Base-by-base conservation (phyloP, 2,888 invertebrate species). In the Cryptocephalus primarius region DNA sequence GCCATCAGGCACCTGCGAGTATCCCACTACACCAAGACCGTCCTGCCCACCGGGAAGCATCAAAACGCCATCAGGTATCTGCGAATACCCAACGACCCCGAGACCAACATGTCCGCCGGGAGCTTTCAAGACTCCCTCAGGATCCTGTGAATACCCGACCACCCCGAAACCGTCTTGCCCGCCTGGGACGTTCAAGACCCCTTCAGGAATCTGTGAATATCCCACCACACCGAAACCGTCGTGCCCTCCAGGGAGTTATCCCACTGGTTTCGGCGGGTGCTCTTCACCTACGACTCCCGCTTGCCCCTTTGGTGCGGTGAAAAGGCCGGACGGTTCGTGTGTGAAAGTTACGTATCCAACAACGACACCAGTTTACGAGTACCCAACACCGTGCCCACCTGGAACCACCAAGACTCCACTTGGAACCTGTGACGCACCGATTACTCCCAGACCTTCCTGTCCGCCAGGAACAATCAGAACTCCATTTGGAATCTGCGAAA, bases 21-120 rank as follows among this genome's bases (percentile, higher is more conserved):
- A n/a, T 11, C 48, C 45, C 14, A 44, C 47, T 40, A 40, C 49
- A 8, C 46, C 48, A 41, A 33, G 40, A 39, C 49, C 51, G 33
- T 41, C 47, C 4, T 60, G 59, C 45, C 55, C 53, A 11, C 45
- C 44, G 9, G 56, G 53, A 32, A 53, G 50, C 12, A 42, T 44
- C 32, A 40, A 32, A 36, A 38, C 45, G 36, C 46, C 52, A 32
- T 42, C 42, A 39, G 51, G 49, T 32, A 47, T 32, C 22, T 56
- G 51, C 33, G 36, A 42, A 39, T 36, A 43, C 9, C 52, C 49
- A 40, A 43, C 46, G 9, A 47, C 46, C 6, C 47, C 49, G 31
- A 32, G 33, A n/a, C 48, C 47, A 32, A 12, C 41, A 14, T 51
- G 51, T 47, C 48, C 51, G 10, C 41, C 22, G 1, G 48, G 51